Conservation (phyloP, 2,797 vertebrate genomes). For the Pangasius djambal region DNA sequence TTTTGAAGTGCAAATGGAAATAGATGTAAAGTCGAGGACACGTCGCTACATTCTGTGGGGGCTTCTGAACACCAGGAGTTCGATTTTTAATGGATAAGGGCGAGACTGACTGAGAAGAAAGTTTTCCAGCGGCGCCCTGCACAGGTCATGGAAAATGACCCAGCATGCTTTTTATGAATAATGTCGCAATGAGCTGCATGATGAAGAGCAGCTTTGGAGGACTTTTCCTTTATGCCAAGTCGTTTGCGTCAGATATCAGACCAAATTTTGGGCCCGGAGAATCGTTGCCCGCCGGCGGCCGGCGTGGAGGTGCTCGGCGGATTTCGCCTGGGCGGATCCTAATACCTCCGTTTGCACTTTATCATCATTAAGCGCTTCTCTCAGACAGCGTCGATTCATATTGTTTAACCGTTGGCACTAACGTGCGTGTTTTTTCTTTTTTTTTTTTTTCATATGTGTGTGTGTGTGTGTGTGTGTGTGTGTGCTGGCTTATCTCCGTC, state of each 20-base stretch:
- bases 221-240: constrained; percentile 6
- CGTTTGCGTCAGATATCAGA: constrained; percentile 23
- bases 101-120: background rate
- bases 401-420: constrained; percentile 49
- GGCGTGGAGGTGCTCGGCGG: background rate
- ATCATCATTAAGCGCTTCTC: constrained; percentile 44
- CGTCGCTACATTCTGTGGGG: background rate
- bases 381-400: constrained; percentile 48
- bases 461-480: background rate
- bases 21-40: constrained; percentile 11
- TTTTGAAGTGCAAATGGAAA: constrained; percentile 20
- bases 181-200: background rate
- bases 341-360: constrained; percentile 21
- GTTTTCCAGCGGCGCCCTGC: background rate
- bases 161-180: constrained; percentile 8
- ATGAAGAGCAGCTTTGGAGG: constrained; percentile 10
- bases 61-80: too few relatives aligned
- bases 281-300: background rate
- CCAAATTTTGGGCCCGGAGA: background rate
- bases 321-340: background rate
- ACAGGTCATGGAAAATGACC: background rate
- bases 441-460: background rate
- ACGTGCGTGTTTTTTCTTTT: background rate
- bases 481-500: constrained; percentile 35
- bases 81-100: background rate